Base-by-base conservation (phyloP, 2,797 vertebrate genomes). In the Falco novaeseelandiae region DNA sequence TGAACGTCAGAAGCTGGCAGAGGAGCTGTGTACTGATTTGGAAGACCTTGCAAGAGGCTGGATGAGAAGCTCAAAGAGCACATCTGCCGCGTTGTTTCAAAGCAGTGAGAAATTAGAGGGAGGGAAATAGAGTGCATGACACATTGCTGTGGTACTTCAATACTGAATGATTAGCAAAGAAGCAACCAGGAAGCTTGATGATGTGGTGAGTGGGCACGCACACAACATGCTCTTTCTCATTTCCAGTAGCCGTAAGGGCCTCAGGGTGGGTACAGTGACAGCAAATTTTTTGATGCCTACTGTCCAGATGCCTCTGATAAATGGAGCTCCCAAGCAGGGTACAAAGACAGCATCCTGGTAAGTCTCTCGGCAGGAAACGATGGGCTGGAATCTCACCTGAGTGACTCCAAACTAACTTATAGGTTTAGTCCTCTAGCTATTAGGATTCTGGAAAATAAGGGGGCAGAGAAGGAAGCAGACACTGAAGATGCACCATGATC, bases 351-450 rank as follows among this genome's bases (percentile, higher is more conserved):
- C 93, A 91, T 83, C 94, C 65, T 96, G 97, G 96, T 97, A 96
- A 97, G 95, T 96, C 59, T 92, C 88, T 89, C 6, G 0, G 77
- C 90, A 96, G 94, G 90, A 93, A 89, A 38, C 5, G 0, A 71
- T 42, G 96, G 91, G 90, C 89, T 92, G 96, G 9, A 90, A 81
- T 85, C 92, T 93, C 92, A n/a, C 36, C 83, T 62, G 61, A 91
- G 91, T 82, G 76, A 93, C 90, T 83, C 90, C 94, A 2, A 93
- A 97, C 94, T 96, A 96, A 96, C 96, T 88, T 97, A 93, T 92
- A 97, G 96, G 92, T 97, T 97, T 92, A 96, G 97, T 96, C 82
- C 94, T 96, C 92, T 91, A 97, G 95, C 84, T 93, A 94, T 96
- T 97, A 95, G 96, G 95, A 89, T 96, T 92, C 92, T 97, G 94